Conservation (phyloP, 2,888 invertebrate species). For the Opisthograptis luteolata region DNA sequence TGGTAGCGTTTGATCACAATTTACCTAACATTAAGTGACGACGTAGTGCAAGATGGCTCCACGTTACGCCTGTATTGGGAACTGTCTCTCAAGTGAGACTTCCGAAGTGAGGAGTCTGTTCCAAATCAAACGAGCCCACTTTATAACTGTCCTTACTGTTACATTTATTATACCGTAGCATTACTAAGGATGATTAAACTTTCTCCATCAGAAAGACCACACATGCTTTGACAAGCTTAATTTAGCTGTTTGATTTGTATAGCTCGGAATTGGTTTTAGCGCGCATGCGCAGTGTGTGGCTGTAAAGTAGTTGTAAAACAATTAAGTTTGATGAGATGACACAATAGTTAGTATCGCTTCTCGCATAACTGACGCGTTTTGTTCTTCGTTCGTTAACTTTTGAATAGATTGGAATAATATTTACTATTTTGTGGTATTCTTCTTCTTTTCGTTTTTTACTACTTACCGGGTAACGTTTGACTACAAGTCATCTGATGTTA, state of each 20-base stretch:
- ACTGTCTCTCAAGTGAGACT: no score
- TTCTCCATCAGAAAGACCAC: slow-evolving; percentile 25
- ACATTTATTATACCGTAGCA: background rate
- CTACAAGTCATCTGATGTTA: no score
- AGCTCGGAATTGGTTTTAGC: slow-evolving; percentile 5
- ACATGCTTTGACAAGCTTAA: slow-evolving; percentile 24
- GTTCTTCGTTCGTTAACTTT: no score
- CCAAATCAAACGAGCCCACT: no score
- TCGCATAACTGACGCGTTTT: background rate
- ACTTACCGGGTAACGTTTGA: no score
- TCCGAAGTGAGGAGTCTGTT: background rate
- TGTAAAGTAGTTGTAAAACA: slow-evolving; percentile 20
- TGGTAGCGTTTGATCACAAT: no score
- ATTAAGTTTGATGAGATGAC: slow-evolving; percentile 11
- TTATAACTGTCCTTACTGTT: slow-evolving; percentile 7
- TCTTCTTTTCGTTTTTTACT: no score
- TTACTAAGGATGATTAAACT: slow-evolving; percentile 11
- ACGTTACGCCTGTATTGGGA: no score
- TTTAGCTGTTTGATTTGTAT: slow-evolving; percentile 20
- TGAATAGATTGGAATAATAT: no score
- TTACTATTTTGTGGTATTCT: no score
- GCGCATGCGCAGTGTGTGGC: slow-evolving; percentile 4
- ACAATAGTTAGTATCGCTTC: background rate
- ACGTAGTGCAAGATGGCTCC: no score
- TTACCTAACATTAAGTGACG: no score